Evolutionary conservation across 2,888 invertebrate species (phyloP).

Genomic region (Atrina japonica): DNA sequence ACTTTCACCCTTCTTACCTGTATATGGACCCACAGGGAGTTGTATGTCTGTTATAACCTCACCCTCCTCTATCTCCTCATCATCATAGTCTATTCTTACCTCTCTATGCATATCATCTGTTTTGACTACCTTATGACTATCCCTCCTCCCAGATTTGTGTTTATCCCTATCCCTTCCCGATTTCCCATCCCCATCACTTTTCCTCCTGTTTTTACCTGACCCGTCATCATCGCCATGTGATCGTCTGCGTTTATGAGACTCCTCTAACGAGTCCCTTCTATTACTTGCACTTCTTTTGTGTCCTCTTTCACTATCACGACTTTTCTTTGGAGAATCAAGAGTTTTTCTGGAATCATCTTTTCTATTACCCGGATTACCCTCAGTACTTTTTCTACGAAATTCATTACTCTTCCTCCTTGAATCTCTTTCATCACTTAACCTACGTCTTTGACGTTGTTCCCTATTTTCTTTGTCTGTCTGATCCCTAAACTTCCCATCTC

Average conservation of each 20-base stretch:
- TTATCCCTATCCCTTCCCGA: conserved; percentile 28
- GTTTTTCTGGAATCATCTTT: background rate
- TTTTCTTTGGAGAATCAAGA: conserved; percentile 27
- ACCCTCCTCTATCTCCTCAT: conserved; percentile 31
- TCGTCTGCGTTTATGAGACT: conserved; percentile 21
- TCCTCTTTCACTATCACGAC: conserved; percentile 43
- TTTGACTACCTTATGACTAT: conserved; percentile 29
- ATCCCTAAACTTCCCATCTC: conserved; percentile 15
- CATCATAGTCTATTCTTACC: conserved; percentile 33
- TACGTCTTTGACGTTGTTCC: conserved; percentile 13
- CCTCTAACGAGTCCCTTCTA: conserved; percentile 4
- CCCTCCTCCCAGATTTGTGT: conserved; percentile 32
- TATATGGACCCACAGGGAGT: background rate
- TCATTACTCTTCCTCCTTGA: conserved; percentile 34
- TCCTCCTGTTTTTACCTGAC: conserved; percentile 34
- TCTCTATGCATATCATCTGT: conserved; percentile 28
- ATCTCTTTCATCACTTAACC: conserved; percentile 33
- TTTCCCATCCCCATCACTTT: conserved; percentile 37
- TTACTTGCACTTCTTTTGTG: conserved; percentile 31
- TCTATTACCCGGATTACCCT: background rate
- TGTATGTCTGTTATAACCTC: conserved; percentile 17
- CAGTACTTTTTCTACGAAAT: background rate
- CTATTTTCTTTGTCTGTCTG: conserved; percentile 41
- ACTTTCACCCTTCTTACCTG: conserved; percentile 11
- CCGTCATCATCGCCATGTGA: conserved; percentile 32